Conservation (phyloP, 2,888 invertebrate species). For the Hirtodrosophila alboralis region DNA sequence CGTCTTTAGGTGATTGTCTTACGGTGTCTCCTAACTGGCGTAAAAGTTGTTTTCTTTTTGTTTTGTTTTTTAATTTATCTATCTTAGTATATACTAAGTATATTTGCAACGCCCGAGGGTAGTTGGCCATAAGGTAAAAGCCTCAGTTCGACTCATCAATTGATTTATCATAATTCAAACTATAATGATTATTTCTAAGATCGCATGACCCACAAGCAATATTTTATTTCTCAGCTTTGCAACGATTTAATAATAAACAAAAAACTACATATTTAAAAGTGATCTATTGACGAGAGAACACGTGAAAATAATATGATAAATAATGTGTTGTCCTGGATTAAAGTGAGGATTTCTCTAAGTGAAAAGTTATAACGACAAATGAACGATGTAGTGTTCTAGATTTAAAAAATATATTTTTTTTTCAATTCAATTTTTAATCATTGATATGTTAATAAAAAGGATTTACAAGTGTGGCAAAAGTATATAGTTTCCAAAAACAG, state of each 20-base stretch:
- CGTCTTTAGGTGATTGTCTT: constrained; percentile 46
- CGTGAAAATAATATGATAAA: no score
- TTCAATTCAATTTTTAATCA: no score
- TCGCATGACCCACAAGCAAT: constrained; percentile 47
- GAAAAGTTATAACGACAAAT: no score
- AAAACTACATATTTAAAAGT: not conserved
- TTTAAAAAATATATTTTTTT: no score
- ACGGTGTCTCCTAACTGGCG: constrained; percentile 41
- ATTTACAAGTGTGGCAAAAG: no score
- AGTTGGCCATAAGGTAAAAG: constrained; percentile 17
- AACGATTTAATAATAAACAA: not conserved
- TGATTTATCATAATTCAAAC: constrained; percentile 71
- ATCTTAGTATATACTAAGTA: not conserved
- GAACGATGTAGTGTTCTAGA: no score
- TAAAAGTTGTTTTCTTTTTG: constrained; percentile 62
- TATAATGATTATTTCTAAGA: constrained; percentile 43
- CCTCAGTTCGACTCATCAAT: constrained; percentile 37
- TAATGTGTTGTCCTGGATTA: no score
- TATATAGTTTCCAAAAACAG: no score
- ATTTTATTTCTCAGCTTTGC: constrained; percentile 25
- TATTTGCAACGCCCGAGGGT: constrained; percentile 44
- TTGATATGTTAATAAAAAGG: no score
- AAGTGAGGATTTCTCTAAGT: no score
- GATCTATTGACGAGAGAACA: no score
- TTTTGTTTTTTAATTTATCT: not conserved